Base-by-base conservation (phyloP, 1,140 invertebrate genomes). In the Babylonia areolata region DNA sequence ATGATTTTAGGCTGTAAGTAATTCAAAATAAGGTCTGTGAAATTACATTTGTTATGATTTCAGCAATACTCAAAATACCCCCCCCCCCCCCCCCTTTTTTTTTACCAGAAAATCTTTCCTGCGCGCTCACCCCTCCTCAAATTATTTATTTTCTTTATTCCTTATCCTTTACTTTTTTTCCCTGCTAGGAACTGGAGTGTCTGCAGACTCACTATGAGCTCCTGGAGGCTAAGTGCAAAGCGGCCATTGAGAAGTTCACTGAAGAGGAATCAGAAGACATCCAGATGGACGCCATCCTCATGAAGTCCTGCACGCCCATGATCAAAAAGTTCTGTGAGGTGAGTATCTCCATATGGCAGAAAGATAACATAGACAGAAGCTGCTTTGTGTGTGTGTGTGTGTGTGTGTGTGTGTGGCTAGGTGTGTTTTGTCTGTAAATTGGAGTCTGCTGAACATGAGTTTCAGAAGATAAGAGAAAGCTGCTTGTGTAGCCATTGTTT, bases 151-250 rank as follows among this genome's bases (percentile, higher is more conserved):
- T 9, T 3, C 0, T 84, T 28, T 39, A 51, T 51, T 51, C 9
- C 46, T 31, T 73, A 31, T 23, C 51, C 40, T 31, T 81, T 85
- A 31, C 81, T 71, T 71, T 80, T 9, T 31, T 86, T 12, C 81
- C 20, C 31, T 82, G 83, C 39, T 82, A 95, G 95, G 95, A 96
- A 88, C 97, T 99, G 95, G 93, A 96, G 75, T 99, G 99, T 94
- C 95, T 99, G 28, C 98, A 99, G 95, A 97, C 97, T 85, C 97
- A 98, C 93, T 96, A 98, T 78, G 97, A 98, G 81, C 95, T 95
- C 12, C 93, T 97, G 33, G 89, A 92, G 35, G 83, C 89, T 3
- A 90, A 96, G 71, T 98, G 98, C 94, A 96, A 96, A 92, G 94
- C 95, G 75, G 96, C 96, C 23, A 96, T 99, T 12, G 95, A 96